phyloP scores from a whole-genome alignment of 35 echinoderm and acorn worm species.

The Nesometra sesokonis region DNA sequence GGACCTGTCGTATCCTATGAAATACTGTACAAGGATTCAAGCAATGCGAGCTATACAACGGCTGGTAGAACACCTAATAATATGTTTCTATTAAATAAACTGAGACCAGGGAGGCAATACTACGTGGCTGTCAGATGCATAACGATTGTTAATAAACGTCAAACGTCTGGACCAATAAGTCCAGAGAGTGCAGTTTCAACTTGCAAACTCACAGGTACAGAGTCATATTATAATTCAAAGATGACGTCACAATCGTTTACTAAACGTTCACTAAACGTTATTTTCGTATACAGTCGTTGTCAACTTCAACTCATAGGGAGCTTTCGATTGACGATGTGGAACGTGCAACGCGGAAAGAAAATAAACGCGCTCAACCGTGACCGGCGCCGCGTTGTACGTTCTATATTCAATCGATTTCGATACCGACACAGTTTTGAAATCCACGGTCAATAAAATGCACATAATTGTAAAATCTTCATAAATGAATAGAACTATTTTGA shows the following conservation, averaged over 20 bases:
- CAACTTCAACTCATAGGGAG: too few relatives aligned
- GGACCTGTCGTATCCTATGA: background rate
- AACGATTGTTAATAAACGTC: background rate
- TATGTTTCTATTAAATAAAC: background rate
- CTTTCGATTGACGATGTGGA: too few relatives aligned
- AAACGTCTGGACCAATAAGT: background rate
- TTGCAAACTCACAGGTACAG: background rate
- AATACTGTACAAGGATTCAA: background rate
- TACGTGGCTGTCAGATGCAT: background rate
- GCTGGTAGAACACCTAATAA: background rate
- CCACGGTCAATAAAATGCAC: too few relatives aligned
- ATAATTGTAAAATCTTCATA: too few relatives aligned
- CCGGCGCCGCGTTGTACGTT: too few relatives aligned
- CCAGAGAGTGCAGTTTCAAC: background rate
- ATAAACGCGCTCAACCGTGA: too few relatives aligned
- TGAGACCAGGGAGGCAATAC: background rate
- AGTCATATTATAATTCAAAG: background rate
- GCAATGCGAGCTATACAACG: background rate
- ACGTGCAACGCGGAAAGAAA: too few relatives aligned
- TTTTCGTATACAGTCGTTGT: too few relatives aligned
- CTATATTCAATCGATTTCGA: too few relatives aligned
- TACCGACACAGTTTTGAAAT: too few relatives aligned
- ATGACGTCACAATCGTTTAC: background rate
- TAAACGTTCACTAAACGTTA: too few relatives aligned
- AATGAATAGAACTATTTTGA: too few relatives aligned